Evolutionary conservation across 2,797 vertebrate species (phyloP).

Genomic region (Antrozous pallidus): DNA sequence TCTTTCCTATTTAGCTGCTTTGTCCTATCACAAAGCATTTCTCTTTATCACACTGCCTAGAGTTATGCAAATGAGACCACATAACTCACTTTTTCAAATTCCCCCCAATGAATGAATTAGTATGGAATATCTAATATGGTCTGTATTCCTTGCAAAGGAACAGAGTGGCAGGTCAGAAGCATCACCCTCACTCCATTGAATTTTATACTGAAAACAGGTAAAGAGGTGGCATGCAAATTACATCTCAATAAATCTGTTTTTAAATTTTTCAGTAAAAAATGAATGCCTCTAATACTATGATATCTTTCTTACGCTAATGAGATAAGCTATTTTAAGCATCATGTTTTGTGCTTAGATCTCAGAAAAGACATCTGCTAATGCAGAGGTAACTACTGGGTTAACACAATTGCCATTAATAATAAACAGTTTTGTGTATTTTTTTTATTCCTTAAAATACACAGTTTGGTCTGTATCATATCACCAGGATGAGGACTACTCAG

Average conservation of each 20-base stretch:
- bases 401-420: neutral
- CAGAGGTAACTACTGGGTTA: neutral
- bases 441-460: neutral
- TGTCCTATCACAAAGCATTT: neutral
- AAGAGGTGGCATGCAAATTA: neutral
- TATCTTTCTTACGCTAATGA: neutral
- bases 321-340: neutral
- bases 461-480: neutral
- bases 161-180: neutral
- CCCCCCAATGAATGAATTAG: neutral
- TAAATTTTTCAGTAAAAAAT: neutral
- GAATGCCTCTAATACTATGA: neutral
- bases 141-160: neutral
- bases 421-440: neutral
- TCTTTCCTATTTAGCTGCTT: neutral
- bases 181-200: neutral
- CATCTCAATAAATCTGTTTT: neutral
- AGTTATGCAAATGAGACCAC: conserved; percentile 27
- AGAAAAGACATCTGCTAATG: neutral
- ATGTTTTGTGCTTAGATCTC: neutral
- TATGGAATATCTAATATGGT: neutral
- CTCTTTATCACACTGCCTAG: neutral
- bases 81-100: neutral
- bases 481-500: neutral
- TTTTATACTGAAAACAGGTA: neutral